Base-by-base conservation (phyloP, 1,140 invertebrate species). In the Panulirus ornatus region DNA sequence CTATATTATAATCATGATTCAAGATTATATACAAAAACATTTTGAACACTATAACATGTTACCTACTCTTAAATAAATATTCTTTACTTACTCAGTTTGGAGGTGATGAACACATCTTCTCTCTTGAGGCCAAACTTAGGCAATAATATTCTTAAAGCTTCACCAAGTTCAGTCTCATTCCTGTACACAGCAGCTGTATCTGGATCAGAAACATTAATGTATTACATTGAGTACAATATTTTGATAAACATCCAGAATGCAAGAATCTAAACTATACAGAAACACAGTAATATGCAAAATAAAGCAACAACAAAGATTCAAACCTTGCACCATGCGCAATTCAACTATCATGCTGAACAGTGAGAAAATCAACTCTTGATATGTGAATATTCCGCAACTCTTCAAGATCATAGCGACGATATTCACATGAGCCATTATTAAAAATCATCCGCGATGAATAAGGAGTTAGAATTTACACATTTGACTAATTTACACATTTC, bases 181-280 rank as follows among this genome's bases (percentile, higher is more conserved):
- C 87, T 34, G 78, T 88, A 88, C 30, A 88, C 66, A 51, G 78
- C 78, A 22, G 87, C 87, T 73, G 87, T 88, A 42, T 88, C 87
- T 88, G 87, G 22, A 82, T 73, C 71, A 54, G 71, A 11, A 44
- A 76, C 27, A 70, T 70, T n/a, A 70, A 70, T 70, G 27, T 34
- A 66, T 5, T 30, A 9, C 1, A 30, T 70, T 9, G 36, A 70
- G 22, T 22, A 70, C 27, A 1, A 70, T 30, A 70, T 70, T 70
- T 34, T 70, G 19, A 11, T 2, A 27, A 70, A 11, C n/a, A 70
- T 70, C 8, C 19, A 22, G 1, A 27, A 63, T 2, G 58, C n/a
- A n/a, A n/a, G n/a, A n/a, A n/a, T n/a, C n/a, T n/a, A n/a, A n/a
- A n/a, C n/a, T 58, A 9, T 58, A 11, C 9, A 11, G 51, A 11